Evolutionary conservation across 2,888 invertebrate genomes (phyloP).

Genomic region (Halictus ligatus): DNA sequence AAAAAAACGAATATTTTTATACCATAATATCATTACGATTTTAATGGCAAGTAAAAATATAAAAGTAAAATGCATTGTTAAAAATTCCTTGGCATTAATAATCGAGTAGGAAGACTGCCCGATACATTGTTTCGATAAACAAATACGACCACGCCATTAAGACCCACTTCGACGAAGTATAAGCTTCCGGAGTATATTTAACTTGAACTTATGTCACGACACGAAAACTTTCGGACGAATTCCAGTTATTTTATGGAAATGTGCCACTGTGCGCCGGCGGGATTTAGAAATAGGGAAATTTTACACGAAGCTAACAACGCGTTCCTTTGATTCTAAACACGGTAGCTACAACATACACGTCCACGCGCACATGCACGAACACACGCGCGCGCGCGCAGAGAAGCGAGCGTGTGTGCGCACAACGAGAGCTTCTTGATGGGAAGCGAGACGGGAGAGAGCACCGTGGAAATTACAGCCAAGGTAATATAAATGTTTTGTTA

Average conservation of each 20-base stretch:
- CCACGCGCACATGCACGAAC: too few relatives aligned
- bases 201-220: background rate
- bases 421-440: slow-evolving; percentile 16
- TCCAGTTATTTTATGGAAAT: background rate
- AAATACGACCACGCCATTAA: background rate
- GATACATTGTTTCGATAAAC: background rate
- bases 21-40: background rate
- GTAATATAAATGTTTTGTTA: slow-evolving; percentile 51
- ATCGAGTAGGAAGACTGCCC: too few relatives aligned
- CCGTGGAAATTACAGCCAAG: slow-evolving; percentile 51
- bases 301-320: slow-evolving; percentile 10
- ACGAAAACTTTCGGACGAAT: background rate
- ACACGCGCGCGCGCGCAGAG: too few relatives aligned
- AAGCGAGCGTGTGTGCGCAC: background rate
- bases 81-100: too few relatives aligned
- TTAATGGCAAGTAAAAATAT: background rate
- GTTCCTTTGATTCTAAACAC: background rate
- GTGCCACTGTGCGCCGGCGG: background rate
- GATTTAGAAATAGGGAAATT: slow-evolving; percentile 12
- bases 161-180: background rate
- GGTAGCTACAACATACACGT: background rate
- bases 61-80: background rate
- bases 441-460: slow-evolving; percentile 10
- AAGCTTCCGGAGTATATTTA: slow-evolving; percentile 1
- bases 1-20: background rate